These are phyloP conservation scores for Caiman crocodilus DNA, from an alignment of 2,797 vertebrate species.

Conservation along the genomic window DNA sequence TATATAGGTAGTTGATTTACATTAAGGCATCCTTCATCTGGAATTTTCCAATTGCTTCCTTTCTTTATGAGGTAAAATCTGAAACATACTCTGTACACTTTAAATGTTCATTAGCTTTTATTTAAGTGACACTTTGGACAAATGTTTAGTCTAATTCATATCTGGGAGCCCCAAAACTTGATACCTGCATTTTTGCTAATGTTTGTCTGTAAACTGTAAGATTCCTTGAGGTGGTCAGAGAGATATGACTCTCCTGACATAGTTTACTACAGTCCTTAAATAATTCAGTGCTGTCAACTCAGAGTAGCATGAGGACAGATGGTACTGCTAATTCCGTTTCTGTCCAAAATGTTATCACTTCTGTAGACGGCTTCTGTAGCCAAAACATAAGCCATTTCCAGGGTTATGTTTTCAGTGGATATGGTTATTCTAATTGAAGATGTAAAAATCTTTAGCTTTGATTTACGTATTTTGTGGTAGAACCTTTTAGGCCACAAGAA, in stretches of 20 bases:
- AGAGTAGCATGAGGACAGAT: background rate
- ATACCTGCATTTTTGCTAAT: no score
- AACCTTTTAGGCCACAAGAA: no score
- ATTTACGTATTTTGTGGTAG: background rate
- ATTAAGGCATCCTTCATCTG: background rate
- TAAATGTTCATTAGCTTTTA: background rate
- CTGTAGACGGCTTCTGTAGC: background rate
- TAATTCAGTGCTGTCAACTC: background rate
- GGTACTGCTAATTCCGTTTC: background rate
- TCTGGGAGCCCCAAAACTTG: no score
- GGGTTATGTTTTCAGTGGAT: background rate
- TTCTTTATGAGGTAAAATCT: background rate
- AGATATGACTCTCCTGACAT: background rate
- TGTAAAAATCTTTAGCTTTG: background rate
- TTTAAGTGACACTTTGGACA: background rate
- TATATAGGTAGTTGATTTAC: background rate
- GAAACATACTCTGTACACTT: background rate
- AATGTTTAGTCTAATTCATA: background rate
- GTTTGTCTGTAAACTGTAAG: background rate
- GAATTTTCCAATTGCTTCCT: slow-evolving; percentile 3
- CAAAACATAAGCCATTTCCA: background rate
- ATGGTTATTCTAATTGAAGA: background rate
- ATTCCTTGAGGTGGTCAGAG: background rate
- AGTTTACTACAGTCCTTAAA: background rate
- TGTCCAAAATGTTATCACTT: background rate